These are phyloP conservation scores for Ailurus styani DNA, from an alignment of 2,113 vertebrate species.

Conservation along the genomic window DNA sequence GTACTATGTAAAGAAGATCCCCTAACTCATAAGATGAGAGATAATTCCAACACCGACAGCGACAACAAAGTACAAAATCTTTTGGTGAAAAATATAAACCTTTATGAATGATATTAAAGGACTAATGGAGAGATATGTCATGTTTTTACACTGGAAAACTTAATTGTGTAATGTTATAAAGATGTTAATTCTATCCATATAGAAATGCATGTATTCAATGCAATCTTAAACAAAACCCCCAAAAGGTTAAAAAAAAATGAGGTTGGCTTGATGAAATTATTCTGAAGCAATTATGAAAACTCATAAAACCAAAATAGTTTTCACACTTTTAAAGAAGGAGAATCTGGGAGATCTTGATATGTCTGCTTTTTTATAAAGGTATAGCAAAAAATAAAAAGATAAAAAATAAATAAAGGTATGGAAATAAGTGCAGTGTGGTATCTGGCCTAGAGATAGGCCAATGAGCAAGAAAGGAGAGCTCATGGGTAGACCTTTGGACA, in stretches of 20 bases:
- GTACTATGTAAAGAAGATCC: not conserved
- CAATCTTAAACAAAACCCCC: not conserved
- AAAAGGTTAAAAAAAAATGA: not conserved
- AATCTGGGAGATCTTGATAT: not conserved
- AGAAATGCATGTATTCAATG: not conserved
- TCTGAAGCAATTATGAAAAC: not conserved
- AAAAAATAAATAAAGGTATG: not conserved
- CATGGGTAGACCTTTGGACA: rapidly evolving
- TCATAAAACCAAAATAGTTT: not conserved
- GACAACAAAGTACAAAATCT: not conserved
- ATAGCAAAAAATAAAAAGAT: too few relatives aligned
- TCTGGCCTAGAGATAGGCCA: not conserved
- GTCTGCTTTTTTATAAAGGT: not conserved
- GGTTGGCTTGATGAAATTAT: not conserved
- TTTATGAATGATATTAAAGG: not conserved
- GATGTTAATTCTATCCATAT: not conserved
- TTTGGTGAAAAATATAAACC: not conserved
- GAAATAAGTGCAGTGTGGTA: not conserved
- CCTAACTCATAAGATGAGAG: not conserved
- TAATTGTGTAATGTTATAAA: not conserved
- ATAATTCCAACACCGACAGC: not conserved
- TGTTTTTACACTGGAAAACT: not conserved
- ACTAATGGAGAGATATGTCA: too few relatives aligned
- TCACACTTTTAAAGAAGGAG: not conserved
- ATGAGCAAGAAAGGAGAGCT: rapidly evolving